Conservation (phyloP, 2,113 vertebrate species). For the Sorex araneus region DNA sequence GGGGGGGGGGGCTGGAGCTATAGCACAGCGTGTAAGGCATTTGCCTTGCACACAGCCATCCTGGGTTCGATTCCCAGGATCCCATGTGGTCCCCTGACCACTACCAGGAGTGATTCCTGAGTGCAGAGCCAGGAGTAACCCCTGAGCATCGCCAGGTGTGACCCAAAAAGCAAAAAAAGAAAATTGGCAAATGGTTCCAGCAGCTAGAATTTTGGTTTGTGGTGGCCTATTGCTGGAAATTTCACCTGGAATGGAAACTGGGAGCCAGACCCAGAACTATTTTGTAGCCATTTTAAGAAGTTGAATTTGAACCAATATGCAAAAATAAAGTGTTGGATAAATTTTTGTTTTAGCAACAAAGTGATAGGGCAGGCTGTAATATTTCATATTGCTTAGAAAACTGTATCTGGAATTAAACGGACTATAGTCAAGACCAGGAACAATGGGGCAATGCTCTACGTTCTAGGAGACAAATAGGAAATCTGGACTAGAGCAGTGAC, state of each 20-base stretch:
- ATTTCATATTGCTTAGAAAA: constrained; percentile 50
- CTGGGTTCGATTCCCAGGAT: too few relatives aligned
- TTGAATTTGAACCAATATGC: neutral
- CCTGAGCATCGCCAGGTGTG: too few relatives aligned
- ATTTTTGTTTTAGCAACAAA: neutral
- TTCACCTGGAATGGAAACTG: neutral
- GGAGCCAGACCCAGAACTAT: neutral
- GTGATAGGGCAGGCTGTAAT: constrained; percentile 35
- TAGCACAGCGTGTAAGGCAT: too few relatives aligned
- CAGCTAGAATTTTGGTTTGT: neutral
- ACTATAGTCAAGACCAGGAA: neutral
- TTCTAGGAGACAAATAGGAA: constrained; percentile 24
- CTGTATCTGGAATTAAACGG: neutral
- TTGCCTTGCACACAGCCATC: too few relatives aligned
- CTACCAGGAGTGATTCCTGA: too few relatives aligned
- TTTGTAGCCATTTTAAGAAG: neutral
- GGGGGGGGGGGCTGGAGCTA: too few relatives aligned
- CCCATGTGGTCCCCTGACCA: too few relatives aligned
- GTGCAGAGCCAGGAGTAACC: too few relatives aligned
- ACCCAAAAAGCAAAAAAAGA: too few relatives aligned
- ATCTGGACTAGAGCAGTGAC: neutral
- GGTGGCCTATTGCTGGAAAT: neutral
- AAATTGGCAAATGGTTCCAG: neutral
- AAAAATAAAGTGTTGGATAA: constrained; percentile 1
- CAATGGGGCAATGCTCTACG: neutral